phyloP scores from a whole-genome alignment of 2,113 vertebrate species.

The Chrysemys picta region DNA sequence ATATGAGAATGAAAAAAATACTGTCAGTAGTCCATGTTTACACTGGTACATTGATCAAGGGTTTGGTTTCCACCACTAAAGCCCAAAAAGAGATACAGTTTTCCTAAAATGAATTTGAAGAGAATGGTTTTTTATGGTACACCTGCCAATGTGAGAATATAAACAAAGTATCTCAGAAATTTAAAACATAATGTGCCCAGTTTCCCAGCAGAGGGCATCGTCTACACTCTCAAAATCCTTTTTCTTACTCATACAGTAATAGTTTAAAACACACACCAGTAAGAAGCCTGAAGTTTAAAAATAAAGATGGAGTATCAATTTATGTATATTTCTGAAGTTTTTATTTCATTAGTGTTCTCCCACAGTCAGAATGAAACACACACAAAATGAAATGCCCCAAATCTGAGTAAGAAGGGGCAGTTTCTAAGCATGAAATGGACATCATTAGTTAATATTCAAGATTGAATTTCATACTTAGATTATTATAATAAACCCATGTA shows the following conservation, averaged over 20 bases:
- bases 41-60: neutral
- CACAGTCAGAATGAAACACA: neutral
- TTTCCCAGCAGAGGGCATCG: constrained; percentile 84
- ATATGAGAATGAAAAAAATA: neutral
- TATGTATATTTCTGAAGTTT: fast-evolving
- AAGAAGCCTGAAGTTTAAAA: constrained; percentile 7
- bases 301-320: neutral
- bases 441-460: neutral
- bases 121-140: fast-evolving
- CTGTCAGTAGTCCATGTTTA: neutral
- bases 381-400: neutral
- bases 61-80: neutral
- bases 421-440: neutral
- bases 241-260: neutral
- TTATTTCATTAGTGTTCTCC: neutral
- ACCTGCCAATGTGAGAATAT: neutral
- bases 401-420: neutral
- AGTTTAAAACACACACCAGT: neutral
- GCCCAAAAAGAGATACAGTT: neutral
- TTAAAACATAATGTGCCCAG: constrained; percentile 52
- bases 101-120: neutral
- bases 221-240: constrained; percentile 54
- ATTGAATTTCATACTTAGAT: neutral
- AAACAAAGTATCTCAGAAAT: constrained; percentile 3
- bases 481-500: neutral